A percentile compares a stretch with the other conserved stretches of the same genome.
Conservation (phyloP, 2,113 vertebrate species). For the Leptobrachium ailaonicum region DNA sequence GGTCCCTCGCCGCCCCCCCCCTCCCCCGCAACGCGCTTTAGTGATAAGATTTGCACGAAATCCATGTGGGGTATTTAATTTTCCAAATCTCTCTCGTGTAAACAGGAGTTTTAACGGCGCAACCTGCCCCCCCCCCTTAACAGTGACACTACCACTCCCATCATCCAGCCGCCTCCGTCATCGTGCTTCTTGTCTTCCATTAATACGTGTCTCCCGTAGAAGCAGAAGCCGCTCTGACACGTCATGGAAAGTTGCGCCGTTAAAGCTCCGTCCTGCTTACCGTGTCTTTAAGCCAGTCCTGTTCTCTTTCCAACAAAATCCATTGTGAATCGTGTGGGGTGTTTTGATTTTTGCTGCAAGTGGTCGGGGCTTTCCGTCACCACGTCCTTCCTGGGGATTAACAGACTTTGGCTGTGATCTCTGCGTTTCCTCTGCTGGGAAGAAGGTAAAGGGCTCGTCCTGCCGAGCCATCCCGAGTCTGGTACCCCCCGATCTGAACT, state of each 20-base stretch:
- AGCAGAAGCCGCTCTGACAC: not conserved
- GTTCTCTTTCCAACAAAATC: not conserved
- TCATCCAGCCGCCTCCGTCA: not conserved
- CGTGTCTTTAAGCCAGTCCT: constrained; percentile 3
- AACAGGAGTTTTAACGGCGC: constrained; percentile 10
- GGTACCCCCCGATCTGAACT: too few relatives aligned
- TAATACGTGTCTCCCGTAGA: not conserved
- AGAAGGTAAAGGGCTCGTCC: too few relatives aligned
- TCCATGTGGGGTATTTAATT: not conserved
- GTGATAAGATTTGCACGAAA: constrained; percentile 6
- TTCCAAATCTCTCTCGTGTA: not conserved
- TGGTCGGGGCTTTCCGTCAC: not conserved
- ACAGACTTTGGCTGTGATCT: too few relatives aligned
- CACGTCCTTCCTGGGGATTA: too few relatives aligned
- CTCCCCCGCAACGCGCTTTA: not conserved
- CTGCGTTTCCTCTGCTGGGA: too few relatives aligned
- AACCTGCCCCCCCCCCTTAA: not conserved
- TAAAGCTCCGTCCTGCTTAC: not conserved
- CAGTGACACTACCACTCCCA: not conserved
- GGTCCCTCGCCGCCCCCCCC: not conserved
- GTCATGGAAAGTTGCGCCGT: not conserved
- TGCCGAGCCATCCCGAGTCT: too few relatives aligned
- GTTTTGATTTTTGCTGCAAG: constrained; percentile 22
- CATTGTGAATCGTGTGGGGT: constrained; percentile 36
- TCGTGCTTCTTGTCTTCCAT: not conserved